Conservation (phyloP, 1,140 invertebrate species). For the Drosophila ananassae region DNA sequence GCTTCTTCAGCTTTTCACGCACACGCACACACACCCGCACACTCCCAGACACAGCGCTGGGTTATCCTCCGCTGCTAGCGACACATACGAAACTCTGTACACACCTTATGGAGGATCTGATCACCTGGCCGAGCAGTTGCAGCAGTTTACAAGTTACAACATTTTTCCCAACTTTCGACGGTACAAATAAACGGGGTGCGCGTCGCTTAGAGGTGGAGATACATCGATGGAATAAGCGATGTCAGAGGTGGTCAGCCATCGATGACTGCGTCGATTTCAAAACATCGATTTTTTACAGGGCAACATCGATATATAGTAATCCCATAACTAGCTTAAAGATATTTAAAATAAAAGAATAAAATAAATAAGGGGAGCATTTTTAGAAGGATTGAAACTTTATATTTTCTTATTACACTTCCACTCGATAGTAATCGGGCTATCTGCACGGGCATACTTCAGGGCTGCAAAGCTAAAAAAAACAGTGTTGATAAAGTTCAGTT, state of each 20-base stretch:
- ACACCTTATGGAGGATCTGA: constrained; percentile 65
- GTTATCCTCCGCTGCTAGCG: constrained; percentile 9
- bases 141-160: constrained; percentile 58
- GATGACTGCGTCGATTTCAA: not conserved
- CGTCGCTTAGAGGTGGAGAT: not conserved
- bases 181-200: constrained; percentile 17
- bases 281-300: no score
- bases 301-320: no score
- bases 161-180: constrained; percentile 50
- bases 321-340: no score
- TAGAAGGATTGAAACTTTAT: no score
- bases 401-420: not conserved
- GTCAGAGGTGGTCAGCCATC: not conserved
- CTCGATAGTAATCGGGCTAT: not conserved
- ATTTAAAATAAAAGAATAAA: no score
- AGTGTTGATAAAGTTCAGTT: not conserved
- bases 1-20: constrained; percentile 56
- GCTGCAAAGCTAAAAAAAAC: no score
- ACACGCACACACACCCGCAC: constrained; percentile 44
- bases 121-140: constrained; percentile 47
- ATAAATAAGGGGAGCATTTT: no score
- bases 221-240: not conserved
- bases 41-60: constrained; percentile 11
- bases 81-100: constrained; percentile 32
- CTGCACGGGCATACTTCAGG: no score